Base-by-base conservation (phyloP, 2,797 vertebrate species). In the Apogon hyalosoma region DNA sequence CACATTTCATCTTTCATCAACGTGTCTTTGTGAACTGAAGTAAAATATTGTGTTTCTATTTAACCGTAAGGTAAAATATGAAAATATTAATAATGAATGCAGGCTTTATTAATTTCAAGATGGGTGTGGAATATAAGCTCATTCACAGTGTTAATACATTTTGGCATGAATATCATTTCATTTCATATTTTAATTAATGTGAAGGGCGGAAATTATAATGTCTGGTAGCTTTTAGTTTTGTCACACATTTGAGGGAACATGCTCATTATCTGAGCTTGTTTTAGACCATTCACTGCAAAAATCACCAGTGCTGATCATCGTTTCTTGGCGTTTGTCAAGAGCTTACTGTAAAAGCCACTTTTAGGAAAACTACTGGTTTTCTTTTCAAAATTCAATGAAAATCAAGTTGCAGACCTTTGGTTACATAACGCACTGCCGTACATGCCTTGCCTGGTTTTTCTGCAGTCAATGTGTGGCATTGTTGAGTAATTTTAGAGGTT, bases 71-170 rank as follows among this genome's bases (percentile, higher is more conserved):
- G 53, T 79, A 47, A 43, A 61, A 74, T 77, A 88, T 72, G 53
- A 69, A 73, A 50, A 7, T 40, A 59, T 88, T 66, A 86, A 88
- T 84, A 81, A 80, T 80, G 62, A 19, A 88, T 82, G 54, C 19
- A 58, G 69, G 14, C 72, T 38, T 73, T 55, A 80, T 69, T 68
- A 54, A 75, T 71, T 82, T 71, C 24, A 52, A 49, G 43, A 80
- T 67, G 82, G 52, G 61, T 71, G 63, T 69, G 59, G 77, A 73
- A 72, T 79, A 69, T 74, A 77, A 77, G 45, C 63, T 73, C 42
- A 76, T 79, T 76, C 69, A 65, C 11, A 19, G 55, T 70, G 49
- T 68, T 69, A 83, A 75, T 72, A 68, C 69, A 79, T 77, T 71
- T 82, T 71, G 48, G 59, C 16, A 59, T 78, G 65, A 68, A 75